phyloP scores from a whole-genome alignment of 2,888 invertebrate species.

The Smittia aterrima region DNA sequence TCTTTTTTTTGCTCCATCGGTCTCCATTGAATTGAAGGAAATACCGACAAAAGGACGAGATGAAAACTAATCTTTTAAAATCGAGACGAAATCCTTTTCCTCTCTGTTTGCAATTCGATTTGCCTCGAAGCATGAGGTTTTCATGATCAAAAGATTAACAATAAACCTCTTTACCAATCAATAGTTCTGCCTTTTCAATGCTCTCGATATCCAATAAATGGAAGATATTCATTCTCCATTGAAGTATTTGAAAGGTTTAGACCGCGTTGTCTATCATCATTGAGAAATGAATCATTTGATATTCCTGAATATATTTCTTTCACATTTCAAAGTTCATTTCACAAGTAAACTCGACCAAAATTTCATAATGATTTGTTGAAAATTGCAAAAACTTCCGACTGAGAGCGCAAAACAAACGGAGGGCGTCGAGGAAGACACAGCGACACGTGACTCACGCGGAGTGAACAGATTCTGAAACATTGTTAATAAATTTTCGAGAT shows the following conservation, averaged over 20 bases:
- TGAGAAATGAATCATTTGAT: no score
- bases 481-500: constrained; percentile 28
- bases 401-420: not conserved
- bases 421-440: not conserved
- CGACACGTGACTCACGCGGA: constrained; percentile 30
- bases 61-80: not conserved
- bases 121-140: not conserved
- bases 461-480: constrained; percentile 28
- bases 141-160: constrained; percentile 16
- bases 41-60: not conserved
- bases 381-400: not conserved
- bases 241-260: not conserved
- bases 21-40: not conserved
- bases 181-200: not conserved
- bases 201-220: not conserved
- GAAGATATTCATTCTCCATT: not conserved
- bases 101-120: not conserved
- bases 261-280: no score
- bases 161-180: constrained; percentile 13
- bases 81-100: not conserved
- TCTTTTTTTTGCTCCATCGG: not conserved
- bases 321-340: no score
- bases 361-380: not conserved
- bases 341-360: no score
- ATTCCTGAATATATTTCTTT: no score